These are phyloP conservation scores for Distichodus sexfasciatus DNA, from an alignment of 2,797 vertebrate species.

Conservation along the genomic window DNA sequence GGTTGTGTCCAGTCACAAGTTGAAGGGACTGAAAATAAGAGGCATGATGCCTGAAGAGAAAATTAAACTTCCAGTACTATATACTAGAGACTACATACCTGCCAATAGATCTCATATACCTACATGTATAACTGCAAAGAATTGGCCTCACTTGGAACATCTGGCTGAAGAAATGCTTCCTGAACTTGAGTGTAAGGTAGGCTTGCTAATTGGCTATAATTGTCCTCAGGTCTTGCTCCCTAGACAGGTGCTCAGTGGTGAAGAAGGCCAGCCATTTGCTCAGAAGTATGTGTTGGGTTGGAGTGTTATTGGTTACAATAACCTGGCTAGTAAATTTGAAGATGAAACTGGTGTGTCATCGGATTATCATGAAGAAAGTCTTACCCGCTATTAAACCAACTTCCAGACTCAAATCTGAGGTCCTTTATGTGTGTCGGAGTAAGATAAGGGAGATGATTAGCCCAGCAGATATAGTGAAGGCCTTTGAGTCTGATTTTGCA, in stretches of 20 bases:
- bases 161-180: no score
- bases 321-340: background rate
- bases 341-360: constrained; percentile 38
- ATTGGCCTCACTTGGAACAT: no score
- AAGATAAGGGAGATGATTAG: constrained; percentile 21
- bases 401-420: constrained; percentile 20
- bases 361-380: constrained; percentile 23
- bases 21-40: constrained; percentile 18
- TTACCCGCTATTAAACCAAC: background rate
- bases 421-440: background rate
- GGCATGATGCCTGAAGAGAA: constrained; percentile 5
- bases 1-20: constrained; percentile 33
- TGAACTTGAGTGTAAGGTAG: no score
- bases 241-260: background rate
- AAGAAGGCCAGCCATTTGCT: constrained; percentile 10
- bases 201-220: no score
- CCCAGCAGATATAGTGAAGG: constrained; percentile 10
- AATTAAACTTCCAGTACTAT: constrained; percentile 22
- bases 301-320: constrained; percentile 10
- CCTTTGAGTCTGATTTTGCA: constrained; percentile 15
- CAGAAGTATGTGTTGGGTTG: constrained; percentile 23
- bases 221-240: no score
- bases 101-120: constrained; percentile 28
- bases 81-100: constrained; percentile 42
- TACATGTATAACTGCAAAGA: constrained; percentile 24